Evolutionary conservation across 2,113 vertebrate genomes (phyloP).

Genomic region (Arizona elegans): DNA sequence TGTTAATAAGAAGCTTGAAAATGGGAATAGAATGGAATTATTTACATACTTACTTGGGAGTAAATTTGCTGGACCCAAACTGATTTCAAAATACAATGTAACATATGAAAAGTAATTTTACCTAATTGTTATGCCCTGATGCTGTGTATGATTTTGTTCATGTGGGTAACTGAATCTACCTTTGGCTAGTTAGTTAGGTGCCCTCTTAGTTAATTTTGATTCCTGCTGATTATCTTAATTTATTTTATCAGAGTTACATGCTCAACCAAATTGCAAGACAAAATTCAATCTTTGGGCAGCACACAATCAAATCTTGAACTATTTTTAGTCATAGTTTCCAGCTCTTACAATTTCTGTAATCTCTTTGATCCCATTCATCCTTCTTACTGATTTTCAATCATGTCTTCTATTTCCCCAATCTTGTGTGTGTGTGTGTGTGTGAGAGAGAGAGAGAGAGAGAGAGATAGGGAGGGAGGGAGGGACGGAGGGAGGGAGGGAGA

Average conservation of each 20-base stretch:
- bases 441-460: too few species aligned
- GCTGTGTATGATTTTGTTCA: neutral
- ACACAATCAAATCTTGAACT: neutral
- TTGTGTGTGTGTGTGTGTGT: too few species aligned
- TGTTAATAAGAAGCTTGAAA: neutral
- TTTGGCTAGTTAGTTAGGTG: neutral
- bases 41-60: neutral
- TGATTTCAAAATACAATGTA: neutral
- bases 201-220: neutral
- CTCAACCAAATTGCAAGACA: neutral
- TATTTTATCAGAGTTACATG: neutral
- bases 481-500: fast-evolving
- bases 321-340: neutral
- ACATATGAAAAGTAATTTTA: neutral
- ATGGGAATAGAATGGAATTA: neutral
- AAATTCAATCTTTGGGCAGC: neutral
- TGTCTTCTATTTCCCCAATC: neutral
- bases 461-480: too few species aligned
- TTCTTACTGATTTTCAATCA: neutral
- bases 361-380: neutral
- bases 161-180: neutral
- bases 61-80: neutral
- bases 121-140: neutral
- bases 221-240: neutral
- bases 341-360: neutral